Conservation (phyloP, 2,888 invertebrate genomes). For the Monochamus alternatus region DNA sequence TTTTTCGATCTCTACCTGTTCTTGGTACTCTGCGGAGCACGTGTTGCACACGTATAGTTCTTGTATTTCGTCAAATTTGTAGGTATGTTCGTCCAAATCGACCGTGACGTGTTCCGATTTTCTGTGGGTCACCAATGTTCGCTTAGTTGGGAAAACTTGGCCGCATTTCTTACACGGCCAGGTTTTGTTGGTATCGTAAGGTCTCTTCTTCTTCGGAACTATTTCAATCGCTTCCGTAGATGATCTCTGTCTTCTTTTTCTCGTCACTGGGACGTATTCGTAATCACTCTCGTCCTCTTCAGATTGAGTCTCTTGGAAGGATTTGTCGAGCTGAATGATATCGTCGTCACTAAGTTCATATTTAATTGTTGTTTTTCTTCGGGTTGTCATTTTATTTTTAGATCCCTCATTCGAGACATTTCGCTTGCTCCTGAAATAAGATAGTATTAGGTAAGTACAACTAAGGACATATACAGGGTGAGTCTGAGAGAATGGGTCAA, state of each 20-base stretch:
- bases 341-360: constrained; percentile 15
- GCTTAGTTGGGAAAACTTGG: constrained; percentile 55
- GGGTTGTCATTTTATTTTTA: constrained; percentile 7
- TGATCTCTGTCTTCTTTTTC: constrained; percentile 36
- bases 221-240: constrained; percentile 28
- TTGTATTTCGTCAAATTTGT: constrained; percentile 59
- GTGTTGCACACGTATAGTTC: constrained; percentile 62
- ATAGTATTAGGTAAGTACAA: constrained; percentile 10
- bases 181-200: constrained; percentile 46
- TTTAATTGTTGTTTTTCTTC: neutral
- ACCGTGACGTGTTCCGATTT: constrained; percentile 66
- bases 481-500: too few species aligned
- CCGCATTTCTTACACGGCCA: constrained; percentile 62
- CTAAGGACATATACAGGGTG: too few species aligned
- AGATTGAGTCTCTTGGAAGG: constrained; percentile 8
- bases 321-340: neutral
- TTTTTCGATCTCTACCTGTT: constrained; percentile 56
- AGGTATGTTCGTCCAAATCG: constrained; percentile 58
- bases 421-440: constrained; percentile 13
- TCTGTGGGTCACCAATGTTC: constrained; percentile 57
- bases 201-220: constrained; percentile 30
- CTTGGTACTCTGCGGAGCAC: constrained; percentile 60
- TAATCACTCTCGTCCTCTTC: constrained; percentile 34
- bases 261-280: constrained; percentile 33
- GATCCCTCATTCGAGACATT: neutral